Conservation (phyloP, 2,797 vertebrate species). For the Enteromius argenteus region DNA sequence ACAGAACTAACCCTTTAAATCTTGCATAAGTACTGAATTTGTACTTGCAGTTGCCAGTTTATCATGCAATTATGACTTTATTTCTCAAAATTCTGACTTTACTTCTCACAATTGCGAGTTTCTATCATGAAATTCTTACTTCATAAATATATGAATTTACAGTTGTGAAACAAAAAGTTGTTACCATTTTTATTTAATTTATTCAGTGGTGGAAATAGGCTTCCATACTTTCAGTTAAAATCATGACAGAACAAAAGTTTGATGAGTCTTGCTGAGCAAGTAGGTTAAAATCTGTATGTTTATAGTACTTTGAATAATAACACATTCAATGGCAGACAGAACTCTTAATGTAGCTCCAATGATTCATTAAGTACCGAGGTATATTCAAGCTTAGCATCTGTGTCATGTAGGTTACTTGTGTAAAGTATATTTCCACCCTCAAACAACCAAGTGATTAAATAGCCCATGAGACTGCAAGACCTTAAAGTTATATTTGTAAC, state of each 20-base stretch:
- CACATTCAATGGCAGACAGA: not conserved
- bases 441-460: conserved; percentile 13
- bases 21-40: not conserved
- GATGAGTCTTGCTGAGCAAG: not conserved
- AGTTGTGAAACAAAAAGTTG: not conserved
- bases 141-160: not conserved
- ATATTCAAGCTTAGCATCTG: not conserved
- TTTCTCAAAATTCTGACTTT: not conserved
- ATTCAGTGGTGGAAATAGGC: not conserved
- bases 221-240: not conserved
- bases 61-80: not conserved
- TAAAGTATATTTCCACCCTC: not conserved
- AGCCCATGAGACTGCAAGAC: not conserved
- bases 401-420: not conserved
- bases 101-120: not conserved
- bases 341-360: not conserved
- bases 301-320: not conserved
- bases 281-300: not conserved
- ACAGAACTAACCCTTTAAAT: not conserved
- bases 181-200: not conserved
- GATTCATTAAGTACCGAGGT: not conserved
- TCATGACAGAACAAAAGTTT: not conserved
- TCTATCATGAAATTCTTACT: not conserved
- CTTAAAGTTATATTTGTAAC: conserved; percentile 27
- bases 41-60: no score